Percentiles rank a stretch among this genome's conserved stretches.
Evolutionary conservation across 2,888 invertebrate species (phyloP).

Genomic region (Axea sp.): DNA sequence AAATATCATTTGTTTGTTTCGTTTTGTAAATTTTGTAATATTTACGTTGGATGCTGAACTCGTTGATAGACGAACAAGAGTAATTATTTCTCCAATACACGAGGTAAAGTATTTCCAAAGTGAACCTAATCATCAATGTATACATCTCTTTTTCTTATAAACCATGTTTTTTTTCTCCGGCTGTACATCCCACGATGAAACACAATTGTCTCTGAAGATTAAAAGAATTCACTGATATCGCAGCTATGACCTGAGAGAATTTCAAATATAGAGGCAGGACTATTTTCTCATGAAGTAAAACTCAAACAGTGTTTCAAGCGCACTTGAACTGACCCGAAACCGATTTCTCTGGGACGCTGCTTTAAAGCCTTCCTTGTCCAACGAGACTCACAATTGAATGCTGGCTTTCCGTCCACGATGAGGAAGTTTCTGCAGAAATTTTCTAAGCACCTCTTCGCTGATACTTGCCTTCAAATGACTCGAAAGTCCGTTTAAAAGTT

Average conservation of each 20-base stretch:
- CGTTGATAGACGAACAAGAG: too few relatives aligned
- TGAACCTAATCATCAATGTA: too few relatives aligned
- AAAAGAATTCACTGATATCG: conserved; percentile 31
- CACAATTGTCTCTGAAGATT: conserved; percentile 23
- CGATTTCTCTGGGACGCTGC: conserved; percentile 51
- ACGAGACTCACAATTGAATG: conserved; percentile 46
- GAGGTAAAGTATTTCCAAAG: too few relatives aligned
- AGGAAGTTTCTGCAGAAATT: conserved; percentile 50
- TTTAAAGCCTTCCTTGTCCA: conserved; percentile 55
- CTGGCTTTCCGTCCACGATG: conserved; percentile 45
- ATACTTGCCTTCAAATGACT: conserved; percentile 53
- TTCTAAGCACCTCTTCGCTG: conserved; percentile 51
- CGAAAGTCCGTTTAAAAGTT: too few relatives aligned
- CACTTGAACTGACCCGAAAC: conserved; percentile 51
- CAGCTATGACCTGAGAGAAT: conserved; percentile 39
- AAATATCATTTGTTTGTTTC: too few relatives aligned
- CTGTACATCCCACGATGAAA: too few relatives aligned
- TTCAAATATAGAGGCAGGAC: conserved; percentile 40
- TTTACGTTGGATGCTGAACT: too few relatives aligned
- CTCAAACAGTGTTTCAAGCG: conserved; percentile 48
- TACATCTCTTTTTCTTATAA: too few relatives aligned
- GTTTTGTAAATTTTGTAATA: too few relatives aligned
- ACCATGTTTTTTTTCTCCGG: too few relatives aligned
- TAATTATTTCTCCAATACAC: too few relatives aligned
- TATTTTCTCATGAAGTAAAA: conserved; percentile 54